Base-by-base conservation (phyloP, 1,140 invertebrate species). In the Aphis craccivora region DNA sequence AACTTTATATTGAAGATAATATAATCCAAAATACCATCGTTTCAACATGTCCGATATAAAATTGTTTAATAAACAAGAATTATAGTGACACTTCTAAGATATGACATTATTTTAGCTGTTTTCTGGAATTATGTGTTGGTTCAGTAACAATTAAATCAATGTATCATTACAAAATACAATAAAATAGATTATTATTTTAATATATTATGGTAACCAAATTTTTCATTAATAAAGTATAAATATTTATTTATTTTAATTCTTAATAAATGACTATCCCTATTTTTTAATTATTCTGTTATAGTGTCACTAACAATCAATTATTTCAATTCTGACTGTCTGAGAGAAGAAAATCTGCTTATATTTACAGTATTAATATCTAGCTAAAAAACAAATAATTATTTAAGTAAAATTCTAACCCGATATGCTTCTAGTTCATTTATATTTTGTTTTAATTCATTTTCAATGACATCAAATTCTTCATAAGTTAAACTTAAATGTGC, bases 401-500 rank as follows among this genome's bases (percentile, higher is more conserved):
- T 30, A 22, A 35, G 30, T 76, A 76, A 76, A n/a, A 76, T 76
- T 8, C 76, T 84, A 30, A 93, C 91, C 30, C 48, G 81, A n/a
- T 51, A 86, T 40, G 91, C 76, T 53, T 93, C 91, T 51, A 93
- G 48, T 55, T 53, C 35, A 40, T 86, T 25, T 30, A 84, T 30
- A 22, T 53, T 55, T 53, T 84, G 30, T 23, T 84, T 40, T 14
- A 93, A 51, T 30, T 86, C 81, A 40, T 84, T 37, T 22, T 86
- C 48, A 30, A 93, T 53, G 25, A 8, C 14, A 37, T 43, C 37
- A 48, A 93, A 55, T 84, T 93, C 91, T 37, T 51, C 48, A 6
- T 84, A 30, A 23, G n/a, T 25, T 25, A 93, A 35, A 53, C n/a
- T 84, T 55, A 93, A 93, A 25, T 0, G 53, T 30, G 84, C 86